Conservation (phyloP, 2,797 vertebrate species). For the Myoxocephalus aenaeus region DNA sequence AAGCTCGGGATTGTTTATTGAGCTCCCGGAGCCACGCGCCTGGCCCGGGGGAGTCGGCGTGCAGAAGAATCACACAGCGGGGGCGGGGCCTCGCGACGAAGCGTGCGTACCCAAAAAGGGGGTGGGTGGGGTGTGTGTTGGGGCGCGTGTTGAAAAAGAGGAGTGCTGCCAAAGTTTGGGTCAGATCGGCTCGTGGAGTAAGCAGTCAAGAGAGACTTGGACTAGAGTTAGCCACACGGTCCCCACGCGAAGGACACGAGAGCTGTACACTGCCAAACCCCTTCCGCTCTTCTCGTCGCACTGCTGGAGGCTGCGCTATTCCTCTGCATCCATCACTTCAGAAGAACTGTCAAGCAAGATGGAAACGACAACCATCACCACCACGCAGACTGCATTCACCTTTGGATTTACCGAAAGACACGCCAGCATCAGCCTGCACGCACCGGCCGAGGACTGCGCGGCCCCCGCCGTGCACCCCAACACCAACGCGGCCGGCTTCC, state of each 20-base stretch:
- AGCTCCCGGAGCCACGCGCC: constrained; percentile 91
- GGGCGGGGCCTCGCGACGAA: constrained; percentile 85
- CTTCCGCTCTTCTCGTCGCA: constrained; percentile 21
- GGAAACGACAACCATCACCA: constrained; percentile 79
- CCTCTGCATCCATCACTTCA: constrained; percentile 49
- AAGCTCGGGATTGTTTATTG: constrained; percentile 91
- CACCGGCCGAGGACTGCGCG: constrained; percentile 74
- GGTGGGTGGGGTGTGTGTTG: constrained; percentile 82
- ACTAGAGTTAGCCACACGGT: constrained; percentile 81
- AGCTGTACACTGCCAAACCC: constrained; percentile 78
- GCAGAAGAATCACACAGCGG: constrained; percentile 85
- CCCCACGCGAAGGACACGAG: constrained; percentile 88
- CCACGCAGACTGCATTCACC: constrained; percentile 78
- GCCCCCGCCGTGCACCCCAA: constrained; percentile 45
- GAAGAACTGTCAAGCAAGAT: constrained; percentile 67
- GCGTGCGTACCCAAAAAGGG: constrained; percentile 80
- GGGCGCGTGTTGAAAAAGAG: constrained; percentile 91
- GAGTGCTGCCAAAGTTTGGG: constrained; percentile 87
- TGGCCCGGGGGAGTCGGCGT: constrained; percentile 84
- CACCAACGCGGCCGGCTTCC: constrained; percentile 43
- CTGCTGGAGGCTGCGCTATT: constrained; percentile 41
- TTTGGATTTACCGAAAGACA: constrained; percentile 78
- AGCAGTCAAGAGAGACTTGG: constrained; percentile 84
- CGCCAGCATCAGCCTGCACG: constrained; percentile 75
- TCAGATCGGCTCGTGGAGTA: constrained; percentile 86